These are phyloP conservation scores for Serranus cabrilla DNA, from an alignment of 2,797 vertebrate species.

Conservation along the genomic window DNA sequence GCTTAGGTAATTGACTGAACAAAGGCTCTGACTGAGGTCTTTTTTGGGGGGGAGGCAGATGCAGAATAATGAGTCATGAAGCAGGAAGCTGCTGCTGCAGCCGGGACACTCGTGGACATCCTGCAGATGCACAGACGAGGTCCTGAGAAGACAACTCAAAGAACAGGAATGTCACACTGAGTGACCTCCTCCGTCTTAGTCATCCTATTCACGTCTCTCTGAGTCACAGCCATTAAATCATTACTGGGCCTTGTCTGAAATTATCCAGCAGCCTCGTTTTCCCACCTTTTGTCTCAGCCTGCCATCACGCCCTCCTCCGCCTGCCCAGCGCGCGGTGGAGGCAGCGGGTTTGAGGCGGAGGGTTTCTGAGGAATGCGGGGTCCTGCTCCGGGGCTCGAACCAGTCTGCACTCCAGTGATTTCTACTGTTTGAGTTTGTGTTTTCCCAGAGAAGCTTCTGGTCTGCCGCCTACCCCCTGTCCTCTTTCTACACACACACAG, in stretches of 20 bases:
- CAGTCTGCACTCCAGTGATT: constrained; percentile 78
- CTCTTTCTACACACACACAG: constrained; percentile 14
- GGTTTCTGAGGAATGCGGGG: constrained; percentile 77
- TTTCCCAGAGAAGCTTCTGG: constrained; percentile 82
- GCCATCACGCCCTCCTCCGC: constrained; percentile 2
- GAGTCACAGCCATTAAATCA: constrained; percentile 43
- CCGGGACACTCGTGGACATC: constrained; percentile 59
- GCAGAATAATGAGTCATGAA: constrained; percentile 60
- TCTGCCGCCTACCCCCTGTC: constrained; percentile 46
- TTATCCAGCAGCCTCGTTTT: constrained; percentile 13
- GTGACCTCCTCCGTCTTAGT: constrained; percentile 62
- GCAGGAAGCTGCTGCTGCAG: constrained; percentile 64
- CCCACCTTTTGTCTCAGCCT: constrained; percentile 38
- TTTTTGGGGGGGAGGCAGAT: constrained; percentile 11
- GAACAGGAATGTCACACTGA: constrained; percentile 65
- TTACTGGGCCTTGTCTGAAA: constrained; percentile 8
- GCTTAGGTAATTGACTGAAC: background rate
- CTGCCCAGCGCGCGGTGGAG: constrained; percentile 21
- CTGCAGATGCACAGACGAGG: constrained; percentile 70
- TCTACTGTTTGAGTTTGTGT: constrained; percentile 78
- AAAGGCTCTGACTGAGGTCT: background rate
- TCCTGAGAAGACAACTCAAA: constrained; percentile 76
- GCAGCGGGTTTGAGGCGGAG: constrained; percentile 46
- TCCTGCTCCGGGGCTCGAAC: constrained; percentile 71
- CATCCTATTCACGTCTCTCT: constrained; percentile 49